Percentiles rank a stretch among this genome's conserved stretches.
phyloP scores from a whole-genome alignment of 2,888 invertebrate genomes.

The Helobdella robusta region DNA sequence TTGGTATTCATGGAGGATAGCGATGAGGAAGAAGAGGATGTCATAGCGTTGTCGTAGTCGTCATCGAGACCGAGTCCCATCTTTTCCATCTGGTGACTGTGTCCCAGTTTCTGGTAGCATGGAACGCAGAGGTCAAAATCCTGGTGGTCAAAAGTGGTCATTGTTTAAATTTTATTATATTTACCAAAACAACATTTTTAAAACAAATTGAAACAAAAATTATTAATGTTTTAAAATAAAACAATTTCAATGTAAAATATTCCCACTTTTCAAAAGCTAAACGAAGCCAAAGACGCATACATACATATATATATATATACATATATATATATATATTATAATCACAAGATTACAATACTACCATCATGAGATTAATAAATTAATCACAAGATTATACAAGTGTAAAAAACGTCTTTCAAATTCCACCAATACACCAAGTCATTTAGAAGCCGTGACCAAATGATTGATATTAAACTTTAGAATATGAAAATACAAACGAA shows the following conservation, averaged over 20 bases:
- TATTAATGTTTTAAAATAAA: constrained; percentile 69
- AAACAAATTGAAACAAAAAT: not conserved
- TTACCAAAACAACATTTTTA: not conserved
- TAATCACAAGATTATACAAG: too few relatives aligned
- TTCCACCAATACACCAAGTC: too few relatives aligned
- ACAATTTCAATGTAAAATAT: not conserved
- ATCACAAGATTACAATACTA: too few relatives aligned
- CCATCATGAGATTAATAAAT: too few relatives aligned
- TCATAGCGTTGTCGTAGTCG: constrained; percentile 50
- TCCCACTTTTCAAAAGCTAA: too few relatives aligned
- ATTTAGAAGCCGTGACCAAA: too few relatives aligned
- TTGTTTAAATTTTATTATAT: not conserved
- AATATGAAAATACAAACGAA: not conserved
- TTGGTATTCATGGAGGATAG: too few relatives aligned
- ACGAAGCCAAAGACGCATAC: too few relatives aligned
- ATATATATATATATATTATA: too few relatives aligned
- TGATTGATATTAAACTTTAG: too few relatives aligned
- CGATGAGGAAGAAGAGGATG: not conserved
- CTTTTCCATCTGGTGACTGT: constrained; percentile 94
- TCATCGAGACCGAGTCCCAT: constrained; percentile 61
- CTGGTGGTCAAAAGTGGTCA: constrained; percentile 46
- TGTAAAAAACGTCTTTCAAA: too few relatives aligned
- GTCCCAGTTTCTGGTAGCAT: constrained; percentile 87
- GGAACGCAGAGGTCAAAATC: constrained; percentile 94
- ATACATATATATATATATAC: too few relatives aligned